Conservation (phyloP, 2,113 vertebrate species). For the Thinocorus orbignyianus region DNA sequence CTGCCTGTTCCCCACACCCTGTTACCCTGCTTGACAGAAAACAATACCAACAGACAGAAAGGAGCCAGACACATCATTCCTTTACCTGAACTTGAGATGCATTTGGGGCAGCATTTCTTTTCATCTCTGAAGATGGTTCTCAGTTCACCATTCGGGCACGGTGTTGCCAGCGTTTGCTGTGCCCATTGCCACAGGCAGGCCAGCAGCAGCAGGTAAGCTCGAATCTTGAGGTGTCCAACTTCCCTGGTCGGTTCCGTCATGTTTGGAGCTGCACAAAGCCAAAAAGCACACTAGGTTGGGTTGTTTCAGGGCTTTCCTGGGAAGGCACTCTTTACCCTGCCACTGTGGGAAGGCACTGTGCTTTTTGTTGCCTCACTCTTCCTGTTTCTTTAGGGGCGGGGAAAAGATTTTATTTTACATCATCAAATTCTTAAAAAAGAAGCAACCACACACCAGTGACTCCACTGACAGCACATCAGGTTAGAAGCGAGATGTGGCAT, state of each 20-base stretch:
- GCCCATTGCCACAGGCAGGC: not conserved
- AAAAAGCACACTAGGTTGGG: not conserved
- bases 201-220: not conserved
- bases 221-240: not conserved
- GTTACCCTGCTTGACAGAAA: not conserved
- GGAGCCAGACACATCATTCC: not conserved
- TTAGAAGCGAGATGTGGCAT: not conserved
- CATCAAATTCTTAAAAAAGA: not conserved
- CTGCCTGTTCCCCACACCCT: not conserved
- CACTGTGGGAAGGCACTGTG: not conserved
- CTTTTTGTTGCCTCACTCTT: not conserved
- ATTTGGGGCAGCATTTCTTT: slow-evolving; percentile 8
- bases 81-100: not conserved
- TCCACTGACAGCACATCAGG: not conserved
- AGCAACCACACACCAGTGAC: not conserved
- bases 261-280: not conserved
- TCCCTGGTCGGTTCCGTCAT: not conserved
- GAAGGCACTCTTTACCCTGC: not conserved
- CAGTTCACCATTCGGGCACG: not conserved
- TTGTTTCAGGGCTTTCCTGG: not conserved
- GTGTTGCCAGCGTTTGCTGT: not conserved
- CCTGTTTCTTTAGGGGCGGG: not conserved
- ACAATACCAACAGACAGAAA: not conserved
- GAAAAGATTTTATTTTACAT: not conserved
- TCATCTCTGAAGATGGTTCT: not conserved